Conservation (phyloP, 1,140 invertebrate genomes). For the Drosophila novamexicana region DNA sequence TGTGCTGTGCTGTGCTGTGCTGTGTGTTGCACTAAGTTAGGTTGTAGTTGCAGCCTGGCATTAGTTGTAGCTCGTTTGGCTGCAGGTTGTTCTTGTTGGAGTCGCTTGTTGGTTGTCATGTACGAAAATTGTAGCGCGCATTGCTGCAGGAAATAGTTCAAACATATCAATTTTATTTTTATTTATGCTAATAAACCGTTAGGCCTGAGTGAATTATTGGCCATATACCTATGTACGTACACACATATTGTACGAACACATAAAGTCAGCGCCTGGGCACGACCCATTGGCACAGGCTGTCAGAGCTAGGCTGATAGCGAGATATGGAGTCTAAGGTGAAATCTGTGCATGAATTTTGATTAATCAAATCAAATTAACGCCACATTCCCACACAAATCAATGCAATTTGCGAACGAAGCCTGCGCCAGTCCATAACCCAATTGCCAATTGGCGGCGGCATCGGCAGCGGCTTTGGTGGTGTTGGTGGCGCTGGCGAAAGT, state of each 20-base stretch:
- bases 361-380: slow-evolving; percentile 82
- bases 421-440: slow-evolving; percentile 44
- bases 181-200: slow-evolving; percentile 82
- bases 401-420: slow-evolving; percentile 66
- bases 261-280: slow-evolving; percentile 48
- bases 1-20: slow-evolving; percentile 16
- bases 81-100: slow-evolving; percentile 79
- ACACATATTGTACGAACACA: slow-evolving; percentile 10
- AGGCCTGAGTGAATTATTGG: slow-evolving; percentile 76
- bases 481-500: slow-evolving; percentile 61
- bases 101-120: slow-evolving; percentile 78
- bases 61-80: slow-evolving; percentile 58
- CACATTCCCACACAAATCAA: slow-evolving; percentile 81
- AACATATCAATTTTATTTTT: slow-evolving; percentile 83
- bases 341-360: slow-evolving; percentile 70
- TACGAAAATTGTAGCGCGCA: slow-evolving; percentile 81
- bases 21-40: slow-evolving; percentile 58
- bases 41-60: slow-evolving; percentile 53
- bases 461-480: not conserved
- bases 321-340: slow-evolving; percentile 47
- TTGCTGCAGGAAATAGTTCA: slow-evolving; percentile 82
- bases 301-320: slow-evolving; percentile 11
- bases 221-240: slow-evolving; percentile 55
- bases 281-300: slow-evolving; percentile 61
- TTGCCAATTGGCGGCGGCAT: slow-evolving; percentile 53